Conservation (phyloP, 2,113 vertebrate species). For the Hemichromis elongatus region DNA sequence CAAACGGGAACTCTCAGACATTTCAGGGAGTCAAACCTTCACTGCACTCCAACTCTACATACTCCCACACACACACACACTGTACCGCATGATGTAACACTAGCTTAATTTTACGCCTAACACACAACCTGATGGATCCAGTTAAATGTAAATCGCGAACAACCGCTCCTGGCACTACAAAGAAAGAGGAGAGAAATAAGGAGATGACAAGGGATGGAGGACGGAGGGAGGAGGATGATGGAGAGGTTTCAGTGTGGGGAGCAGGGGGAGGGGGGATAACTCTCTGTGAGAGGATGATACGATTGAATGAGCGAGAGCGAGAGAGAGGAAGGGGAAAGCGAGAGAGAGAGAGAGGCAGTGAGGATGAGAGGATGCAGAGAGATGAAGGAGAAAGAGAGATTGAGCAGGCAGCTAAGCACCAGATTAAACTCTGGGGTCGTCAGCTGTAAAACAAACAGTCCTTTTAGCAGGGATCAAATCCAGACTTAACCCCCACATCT, state of each 20-base stretch:
- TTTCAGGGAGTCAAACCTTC: slow-evolving; percentile 13
- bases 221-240: background rate
- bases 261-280: background rate
- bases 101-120: background rate
- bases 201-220: slow-evolving; percentile 18
- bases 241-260: background rate
- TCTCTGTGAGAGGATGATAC: slow-evolving; percentile 38
- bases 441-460: slow-evolving; percentile 76
- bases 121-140: slow-evolving; percentile 41
- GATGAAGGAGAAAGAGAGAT: slow-evolving; percentile 44
- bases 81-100: slow-evolving; percentile 17
- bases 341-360: background rate
- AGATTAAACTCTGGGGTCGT: slow-evolving; percentile 66
- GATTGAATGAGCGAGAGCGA: slow-evolving; percentile 36
- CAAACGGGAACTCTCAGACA: background rate
- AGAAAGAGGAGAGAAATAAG: slow-evolving; percentile 11
- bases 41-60: background rate
- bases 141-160: slow-evolving; percentile 18
- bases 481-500: slow-evolving; percentile 28
- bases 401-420: slow-evolving; percentile 59
- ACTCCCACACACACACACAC: background rate
- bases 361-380: background rate
- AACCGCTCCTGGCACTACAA: background rate
- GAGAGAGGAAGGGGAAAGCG: slow-evolving; percentile 10
- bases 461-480: slow-evolving; percentile 68